These are phyloP conservation scores for Noctilio leporinus DNA, from an alignment of 2,113 vertebrate genomes.

Conservation along the genomic window DNA sequence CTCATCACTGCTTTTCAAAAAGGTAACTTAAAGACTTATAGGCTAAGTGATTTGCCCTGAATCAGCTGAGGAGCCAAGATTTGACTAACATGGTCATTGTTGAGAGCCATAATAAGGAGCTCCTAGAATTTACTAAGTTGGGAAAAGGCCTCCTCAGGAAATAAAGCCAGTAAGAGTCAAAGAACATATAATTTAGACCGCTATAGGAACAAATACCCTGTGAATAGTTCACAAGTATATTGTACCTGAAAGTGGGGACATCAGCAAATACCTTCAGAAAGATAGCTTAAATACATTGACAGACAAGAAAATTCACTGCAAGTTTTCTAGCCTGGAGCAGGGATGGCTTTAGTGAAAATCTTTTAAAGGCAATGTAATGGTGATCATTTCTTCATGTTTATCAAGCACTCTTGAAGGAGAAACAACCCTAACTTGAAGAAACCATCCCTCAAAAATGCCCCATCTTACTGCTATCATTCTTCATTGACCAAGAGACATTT, in stretches of 20 bases:
- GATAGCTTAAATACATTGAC: not conserved
- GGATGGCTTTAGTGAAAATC: not conserved
- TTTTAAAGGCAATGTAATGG: not conserved
- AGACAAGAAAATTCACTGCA: not conserved
- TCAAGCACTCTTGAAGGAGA: not conserved
- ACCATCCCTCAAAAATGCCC: not conserved
- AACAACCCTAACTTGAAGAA: not conserved
- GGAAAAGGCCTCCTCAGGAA: not conserved
- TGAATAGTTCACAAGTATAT: not conserved
- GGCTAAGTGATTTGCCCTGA: not conserved
- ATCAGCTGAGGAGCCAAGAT: not conserved
- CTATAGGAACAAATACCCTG: not conserved
- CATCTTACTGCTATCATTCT: not conserved
- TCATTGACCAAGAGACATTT: not conserved
- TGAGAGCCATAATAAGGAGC: not conserved
- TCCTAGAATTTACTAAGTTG: not conserved
- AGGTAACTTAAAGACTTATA: not conserved
- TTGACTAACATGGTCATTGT: not conserved
- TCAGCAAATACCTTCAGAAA: not conserved
- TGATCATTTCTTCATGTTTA: not conserved
- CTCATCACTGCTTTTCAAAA: slow-evolving; percentile 5
- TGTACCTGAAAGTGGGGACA: not conserved
- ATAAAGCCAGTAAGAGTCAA: not conserved
- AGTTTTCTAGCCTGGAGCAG: not conserved
- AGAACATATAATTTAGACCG: not conserved